Evolutionary conservation across 92 coral and sea anemone species (phyloP).

Genomic region (Parazoanthus darwini): DNA sequence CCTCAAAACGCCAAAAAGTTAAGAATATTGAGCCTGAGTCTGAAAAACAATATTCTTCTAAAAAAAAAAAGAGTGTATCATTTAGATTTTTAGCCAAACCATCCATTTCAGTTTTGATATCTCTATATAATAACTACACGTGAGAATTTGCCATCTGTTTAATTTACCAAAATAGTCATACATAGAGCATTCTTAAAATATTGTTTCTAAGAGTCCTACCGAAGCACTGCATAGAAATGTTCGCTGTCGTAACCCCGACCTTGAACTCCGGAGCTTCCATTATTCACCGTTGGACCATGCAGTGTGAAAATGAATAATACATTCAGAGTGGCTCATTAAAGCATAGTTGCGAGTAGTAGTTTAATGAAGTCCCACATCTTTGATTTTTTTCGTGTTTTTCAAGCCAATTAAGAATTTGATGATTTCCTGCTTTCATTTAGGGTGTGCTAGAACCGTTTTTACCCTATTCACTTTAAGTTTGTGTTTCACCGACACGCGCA

Average conservation of each 20-base stretch:
- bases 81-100: background rate
- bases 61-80: no score
- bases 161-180: no score
- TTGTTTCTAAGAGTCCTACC: no score
- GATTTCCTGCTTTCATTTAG: background rate
- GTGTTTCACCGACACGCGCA: background rate
- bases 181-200: background rate
- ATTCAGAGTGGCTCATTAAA: background rate
- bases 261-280: background rate
- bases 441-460: background rate
- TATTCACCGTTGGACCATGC: background rate
- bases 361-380: background rate
- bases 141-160: background rate
- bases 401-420: background rate
- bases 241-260: background rate
- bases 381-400: background rate
- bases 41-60: no score
- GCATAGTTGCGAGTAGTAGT: background rate
- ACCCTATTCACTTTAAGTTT: background rate
- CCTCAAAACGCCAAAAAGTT: no score
- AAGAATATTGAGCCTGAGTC: no score
- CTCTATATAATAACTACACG: background rate
- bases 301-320: constrained; percentile 3
- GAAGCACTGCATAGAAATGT: background rate
- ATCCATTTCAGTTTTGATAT: background rate